A percentile compares a stretch with the other conserved stretches of the same genome.
phyloP scores from a whole-genome alignment of 2,797 vertebrate genomes.

The Varecia variegata region DNA sequence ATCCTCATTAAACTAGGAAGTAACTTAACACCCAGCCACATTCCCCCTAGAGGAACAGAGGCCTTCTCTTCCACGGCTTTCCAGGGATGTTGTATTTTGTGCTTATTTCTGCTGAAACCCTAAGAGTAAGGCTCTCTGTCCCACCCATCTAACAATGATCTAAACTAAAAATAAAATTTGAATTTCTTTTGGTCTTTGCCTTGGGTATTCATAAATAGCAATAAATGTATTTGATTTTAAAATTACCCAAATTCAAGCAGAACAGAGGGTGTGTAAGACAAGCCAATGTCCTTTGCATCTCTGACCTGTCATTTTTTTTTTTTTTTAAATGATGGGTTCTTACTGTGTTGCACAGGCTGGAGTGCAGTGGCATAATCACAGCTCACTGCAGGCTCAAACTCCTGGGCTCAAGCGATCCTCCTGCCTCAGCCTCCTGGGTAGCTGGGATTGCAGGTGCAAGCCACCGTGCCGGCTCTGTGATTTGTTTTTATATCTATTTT shows the following conservation, averaged over 20 bases:
- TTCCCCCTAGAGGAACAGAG: not conserved
- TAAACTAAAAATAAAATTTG: not conserved
- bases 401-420: too few relatives aligned
- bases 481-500: constrained; percentile 44
- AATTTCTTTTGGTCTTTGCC: not conserved
- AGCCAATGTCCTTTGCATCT: not conserved
- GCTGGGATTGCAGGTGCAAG: not conserved
- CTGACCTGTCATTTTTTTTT: not conserved
- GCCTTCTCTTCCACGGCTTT: not conserved
- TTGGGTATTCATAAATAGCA: not conserved
- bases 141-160: not conserved
- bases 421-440: too few relatives aligned
- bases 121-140: not conserved
- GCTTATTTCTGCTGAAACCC: not conserved
- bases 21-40: not conserved
- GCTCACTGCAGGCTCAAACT: too few relatives aligned
- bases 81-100: not conserved
- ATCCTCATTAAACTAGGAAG: not conserved
- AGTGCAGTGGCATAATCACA: too few relatives aligned
- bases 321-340: not conserved
- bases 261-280: not conserved
- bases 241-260: not conserved
- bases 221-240: not conserved
- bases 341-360: too few relatives aligned
- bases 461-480: not conserved